Conservation (phyloP, 2,113 vertebrate species). For the Triplophysa dalaica region DNA sequence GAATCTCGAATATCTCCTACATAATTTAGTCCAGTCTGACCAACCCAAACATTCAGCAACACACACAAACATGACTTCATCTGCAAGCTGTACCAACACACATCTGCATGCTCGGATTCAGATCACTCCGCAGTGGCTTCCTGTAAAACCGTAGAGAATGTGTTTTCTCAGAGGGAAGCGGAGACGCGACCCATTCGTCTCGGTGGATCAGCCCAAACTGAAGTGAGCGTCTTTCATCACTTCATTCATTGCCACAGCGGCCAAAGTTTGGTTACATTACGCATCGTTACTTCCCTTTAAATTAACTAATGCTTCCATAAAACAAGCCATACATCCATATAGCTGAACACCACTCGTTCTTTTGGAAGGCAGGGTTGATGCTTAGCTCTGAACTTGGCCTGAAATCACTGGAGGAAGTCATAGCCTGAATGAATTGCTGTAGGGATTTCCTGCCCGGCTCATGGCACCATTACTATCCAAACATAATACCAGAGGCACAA, state of each 20-base stretch:
- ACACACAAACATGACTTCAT: slow-evolving; percentile 42
- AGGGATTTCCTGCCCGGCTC: slow-evolving; percentile 50
- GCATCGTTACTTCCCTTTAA: slow-evolving; percentile 9
- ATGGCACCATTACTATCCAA: background rate
- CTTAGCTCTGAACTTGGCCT: slow-evolving; percentile 45
- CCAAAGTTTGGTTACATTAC: background rate
- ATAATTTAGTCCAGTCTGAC: slow-evolving; percentile 34
- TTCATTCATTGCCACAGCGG: background rate
- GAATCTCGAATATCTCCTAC: slow-evolving; percentile 35
- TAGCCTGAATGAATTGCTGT: slow-evolving; percentile 47
- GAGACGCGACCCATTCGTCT: slow-evolving; percentile 22
- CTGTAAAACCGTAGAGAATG: slow-evolving; percentile 10
- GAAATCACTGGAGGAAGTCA: slow-evolving; percentile 50
- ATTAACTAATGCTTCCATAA: slow-evolving; percentile 10
- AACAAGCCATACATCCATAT: background rate
- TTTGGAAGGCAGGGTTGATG: slow-evolving; percentile 11
- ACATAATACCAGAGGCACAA: slow-evolving; percentile 1
- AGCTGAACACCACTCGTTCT: background rate
- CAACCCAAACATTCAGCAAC: slow-evolving; percentile 35
- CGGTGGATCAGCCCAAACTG: background rate
- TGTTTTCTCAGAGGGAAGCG: slow-evolving; percentile 18
- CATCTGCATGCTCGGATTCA: background rate
- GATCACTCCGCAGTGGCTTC: slow-evolving; percentile 4
- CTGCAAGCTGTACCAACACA: slow-evolving; percentile 18
- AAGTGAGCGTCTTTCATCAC: slow-evolving; percentile 12